Evolutionary conservation across 2,797 vertebrate genomes (phyloP).

Genomic region (Mionectes olivaceus): DNA sequence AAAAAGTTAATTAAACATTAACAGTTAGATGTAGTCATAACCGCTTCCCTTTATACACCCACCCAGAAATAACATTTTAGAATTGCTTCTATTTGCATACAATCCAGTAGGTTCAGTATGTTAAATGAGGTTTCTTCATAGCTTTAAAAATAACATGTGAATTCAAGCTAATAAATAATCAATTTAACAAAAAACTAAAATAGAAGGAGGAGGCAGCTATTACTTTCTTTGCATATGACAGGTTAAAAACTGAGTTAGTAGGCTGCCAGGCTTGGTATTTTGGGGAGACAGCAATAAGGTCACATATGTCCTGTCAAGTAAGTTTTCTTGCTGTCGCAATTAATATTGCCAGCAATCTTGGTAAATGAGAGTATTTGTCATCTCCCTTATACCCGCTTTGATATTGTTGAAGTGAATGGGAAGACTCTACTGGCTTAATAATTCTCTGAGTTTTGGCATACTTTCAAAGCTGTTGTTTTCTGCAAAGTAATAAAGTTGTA

Average conservation of each 20-base stretch:
- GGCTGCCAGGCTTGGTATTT: not conserved
- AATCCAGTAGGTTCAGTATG: not conserved
- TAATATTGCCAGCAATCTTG: not conserved
- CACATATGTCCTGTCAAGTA: not conserved
- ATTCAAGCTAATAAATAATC: not conserved
- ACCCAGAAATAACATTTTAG: not conserved
- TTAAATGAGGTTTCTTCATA: not conserved
- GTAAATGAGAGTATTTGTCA: not conserved
- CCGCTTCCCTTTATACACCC: not conserved
- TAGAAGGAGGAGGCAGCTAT: not conserved
- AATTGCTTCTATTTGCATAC: not conserved
- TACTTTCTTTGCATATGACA: not conserved
- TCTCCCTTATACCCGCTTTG: accelerated
- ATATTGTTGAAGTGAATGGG: not conserved
- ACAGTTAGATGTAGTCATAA: not conserved
- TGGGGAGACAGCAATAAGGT: not conserved
- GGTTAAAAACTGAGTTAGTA: not conserved
- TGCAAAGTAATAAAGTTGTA: not conserved
- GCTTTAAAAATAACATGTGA: not conserved
- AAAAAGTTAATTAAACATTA: not conserved
- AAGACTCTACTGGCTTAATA: not conserved
- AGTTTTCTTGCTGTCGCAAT: not conserved
- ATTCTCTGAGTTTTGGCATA: not conserved
- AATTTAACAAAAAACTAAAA: not conserved
- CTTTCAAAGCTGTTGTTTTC: not conserved